Evolutionary conservation across 2,113 vertebrate genomes (phyloP).

Genomic region (Prolemur simus): DNA sequence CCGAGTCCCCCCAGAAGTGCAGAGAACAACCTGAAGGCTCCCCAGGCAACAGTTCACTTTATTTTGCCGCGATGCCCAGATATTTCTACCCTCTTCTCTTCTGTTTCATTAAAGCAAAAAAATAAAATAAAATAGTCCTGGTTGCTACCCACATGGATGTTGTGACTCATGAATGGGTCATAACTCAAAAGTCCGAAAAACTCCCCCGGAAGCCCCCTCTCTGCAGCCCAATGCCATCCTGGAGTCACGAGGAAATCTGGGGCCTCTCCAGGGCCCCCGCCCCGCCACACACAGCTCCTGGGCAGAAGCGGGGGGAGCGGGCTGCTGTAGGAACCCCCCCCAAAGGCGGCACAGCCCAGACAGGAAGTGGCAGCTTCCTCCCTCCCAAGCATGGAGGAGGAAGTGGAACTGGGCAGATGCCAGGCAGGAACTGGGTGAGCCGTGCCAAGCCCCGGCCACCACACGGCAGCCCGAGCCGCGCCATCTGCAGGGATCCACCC

Average conservation of each 20-base stretch:
- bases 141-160: neutral
- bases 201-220: accelerated
- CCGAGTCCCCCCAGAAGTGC: neutral
- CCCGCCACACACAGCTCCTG: neutral
- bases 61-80: neutral
- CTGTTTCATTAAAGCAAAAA: neutral
- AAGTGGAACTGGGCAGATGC: neutral
- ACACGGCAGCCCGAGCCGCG: neutral
- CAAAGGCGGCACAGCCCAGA: neutral
- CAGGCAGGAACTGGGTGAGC: neutral
- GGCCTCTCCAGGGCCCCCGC: neutral
- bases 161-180: neutral
- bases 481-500: neutral
- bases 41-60: too few species aligned
- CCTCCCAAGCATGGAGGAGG: neutral
- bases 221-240: accelerated
- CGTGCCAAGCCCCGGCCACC: neutral
- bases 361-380: slow-evolving; percentile 22
- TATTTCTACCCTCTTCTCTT: neutral
- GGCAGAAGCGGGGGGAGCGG: neutral
- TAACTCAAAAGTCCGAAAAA: neutral
- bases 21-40: neutral
- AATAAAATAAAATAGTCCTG: neutral
- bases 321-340: neutral
- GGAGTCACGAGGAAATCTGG: neutral